These are phyloP conservation scores for Dicyrtomina minuta DNA, from an alignment of 2,888 invertebrate species.

Conservation along the genomic window DNA sequence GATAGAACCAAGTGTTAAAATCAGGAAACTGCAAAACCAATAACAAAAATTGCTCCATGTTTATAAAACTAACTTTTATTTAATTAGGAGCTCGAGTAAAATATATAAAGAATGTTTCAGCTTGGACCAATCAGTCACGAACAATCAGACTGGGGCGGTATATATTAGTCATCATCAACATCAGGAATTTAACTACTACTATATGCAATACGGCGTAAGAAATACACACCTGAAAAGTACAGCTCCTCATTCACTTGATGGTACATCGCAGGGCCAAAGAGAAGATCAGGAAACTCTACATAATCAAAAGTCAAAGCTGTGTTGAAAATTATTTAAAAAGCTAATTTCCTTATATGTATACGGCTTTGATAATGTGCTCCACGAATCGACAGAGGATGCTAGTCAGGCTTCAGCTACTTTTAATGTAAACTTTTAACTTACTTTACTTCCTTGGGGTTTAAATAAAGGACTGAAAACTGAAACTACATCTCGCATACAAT, in stretches of 20 bases:
- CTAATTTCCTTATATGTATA: no score
- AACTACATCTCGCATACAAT: background rate
- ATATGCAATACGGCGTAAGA: background rate
- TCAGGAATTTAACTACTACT: background rate
- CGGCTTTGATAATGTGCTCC: no score
- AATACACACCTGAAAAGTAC: background rate
- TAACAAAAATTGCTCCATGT: background rate
- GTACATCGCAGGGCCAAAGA: no score
- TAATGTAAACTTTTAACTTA: no score
- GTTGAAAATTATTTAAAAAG: no score
- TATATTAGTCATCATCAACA: constrained; percentile 27
- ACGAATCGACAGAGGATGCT: no score
- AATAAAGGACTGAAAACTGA: no score
- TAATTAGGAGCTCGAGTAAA: background rate
- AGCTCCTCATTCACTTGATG: no score
- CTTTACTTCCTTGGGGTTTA: no score
- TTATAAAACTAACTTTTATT: background rate
- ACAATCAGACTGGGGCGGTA: constrained; percentile 27
- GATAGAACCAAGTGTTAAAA: background rate
- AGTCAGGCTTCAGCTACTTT: no score
- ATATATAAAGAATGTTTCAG: background rate
- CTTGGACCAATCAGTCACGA: constrained; percentile 16
- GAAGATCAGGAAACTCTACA: no score
- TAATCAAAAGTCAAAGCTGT: no score
- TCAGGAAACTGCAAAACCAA: background rate